Conservation (phyloP, 2,113 vertebrate species). For the Nycticorax nycticorax region DNA sequence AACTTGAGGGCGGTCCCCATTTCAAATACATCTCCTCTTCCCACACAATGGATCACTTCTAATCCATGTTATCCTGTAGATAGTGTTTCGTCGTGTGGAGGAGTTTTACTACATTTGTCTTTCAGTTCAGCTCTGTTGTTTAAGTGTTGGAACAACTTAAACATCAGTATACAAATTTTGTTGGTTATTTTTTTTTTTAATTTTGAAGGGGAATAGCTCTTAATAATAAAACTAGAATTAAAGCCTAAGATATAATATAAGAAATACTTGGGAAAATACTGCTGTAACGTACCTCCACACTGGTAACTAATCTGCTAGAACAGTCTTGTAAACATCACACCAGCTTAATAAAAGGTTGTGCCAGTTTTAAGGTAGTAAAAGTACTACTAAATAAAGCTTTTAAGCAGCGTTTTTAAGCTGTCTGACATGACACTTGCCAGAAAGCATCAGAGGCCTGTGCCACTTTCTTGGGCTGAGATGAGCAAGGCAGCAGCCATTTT, state of each 20-base stretch:
- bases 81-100: background rate
- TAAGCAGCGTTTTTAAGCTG: background rate
- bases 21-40: background rate
- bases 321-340: background rate
- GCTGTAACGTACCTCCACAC: background rate
- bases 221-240: background rate
- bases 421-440: background rate
- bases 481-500: background rate
- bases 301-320: background rate
- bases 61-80: fast-evolving
- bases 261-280: background rate
- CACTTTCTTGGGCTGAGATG: background rate
- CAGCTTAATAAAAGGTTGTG: background rate
- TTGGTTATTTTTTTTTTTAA: background rate
- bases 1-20: background rate
- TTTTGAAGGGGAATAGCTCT: background rate
- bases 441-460: background rate
- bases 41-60: fast-evolving
- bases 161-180: background rate
- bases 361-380: background rate
- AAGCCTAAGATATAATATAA: background rate
- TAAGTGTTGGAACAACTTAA: background rate
- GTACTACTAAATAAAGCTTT: background rate
- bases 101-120: background rate
- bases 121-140: background rate